phyloP scores from a whole-genome alignment of 2,797 vertebrate species.

The Lagocephalus sceleratus region DNA sequence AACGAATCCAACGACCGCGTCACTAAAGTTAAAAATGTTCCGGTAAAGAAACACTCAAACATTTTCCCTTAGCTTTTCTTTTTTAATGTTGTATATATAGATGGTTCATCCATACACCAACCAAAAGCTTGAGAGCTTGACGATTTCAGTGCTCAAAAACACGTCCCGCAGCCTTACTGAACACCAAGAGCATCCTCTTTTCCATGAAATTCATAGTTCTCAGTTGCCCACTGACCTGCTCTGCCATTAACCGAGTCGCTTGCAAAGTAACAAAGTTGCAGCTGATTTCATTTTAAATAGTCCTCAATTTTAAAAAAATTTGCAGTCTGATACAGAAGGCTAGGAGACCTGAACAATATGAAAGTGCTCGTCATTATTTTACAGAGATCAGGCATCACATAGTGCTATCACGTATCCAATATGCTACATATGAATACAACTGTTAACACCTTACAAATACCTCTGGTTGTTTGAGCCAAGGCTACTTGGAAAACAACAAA shows the following conservation, averaged over 20 bases:
- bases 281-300: constrained; percentile 79
- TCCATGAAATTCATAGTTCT: constrained; percentile 83
- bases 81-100: constrained; percentile 92
- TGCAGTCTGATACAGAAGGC: constrained; percentile 99
- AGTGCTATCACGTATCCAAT: constrained; percentile 98
- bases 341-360: constrained; percentile 99
- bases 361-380: constrained; percentile 99
- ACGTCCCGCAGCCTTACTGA: constrained; percentile 82
- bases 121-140: constrained; percentile 88
- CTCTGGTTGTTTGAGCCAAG: constrained; percentile 83
- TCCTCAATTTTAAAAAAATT: constrained; percentile 82
- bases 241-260: constrained; percentile 68
- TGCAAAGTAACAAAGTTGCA: constrained; percentile 80
- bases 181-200: constrained; percentile 83
- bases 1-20: not conserved
- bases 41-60: constrained; percentile 54
- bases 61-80: constrained; percentile 75
- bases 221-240: constrained; percentile 78
- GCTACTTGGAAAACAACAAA: constrained; percentile 70
- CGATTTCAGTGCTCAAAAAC: constrained; percentile 84
- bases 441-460: constrained; percentile 81
- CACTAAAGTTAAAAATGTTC: not conserved
- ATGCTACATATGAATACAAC: constrained; percentile 99
- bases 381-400: constrained; percentile 97
- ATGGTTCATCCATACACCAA: constrained; percentile 91